phyloP scores from a whole-genome alignment of 2,113 vertebrate genomes.

The Gavialis gangeticus region DNA sequence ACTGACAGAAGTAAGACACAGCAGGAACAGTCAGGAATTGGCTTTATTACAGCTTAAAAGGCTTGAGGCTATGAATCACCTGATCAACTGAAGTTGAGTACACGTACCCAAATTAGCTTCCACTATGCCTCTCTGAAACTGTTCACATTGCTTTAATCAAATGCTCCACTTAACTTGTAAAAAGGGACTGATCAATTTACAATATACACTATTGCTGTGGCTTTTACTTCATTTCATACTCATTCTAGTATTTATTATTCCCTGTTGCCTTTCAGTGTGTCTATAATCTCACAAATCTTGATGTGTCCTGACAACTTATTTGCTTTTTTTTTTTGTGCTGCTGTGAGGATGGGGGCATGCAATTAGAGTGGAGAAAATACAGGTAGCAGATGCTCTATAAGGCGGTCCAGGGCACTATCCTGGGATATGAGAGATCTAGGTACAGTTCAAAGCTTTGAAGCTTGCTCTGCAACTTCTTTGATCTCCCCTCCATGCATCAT shows the following conservation, averaged over 20 bases:
- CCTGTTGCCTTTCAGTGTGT: not conserved
- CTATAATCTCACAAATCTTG: not conserved
- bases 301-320: not conserved
- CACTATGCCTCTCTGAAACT: not conserved
- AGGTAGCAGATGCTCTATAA: fast-evolving
- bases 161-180: not conserved
- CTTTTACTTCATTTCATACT: not conserved
- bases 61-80: conserved; percentile 61
- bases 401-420: not conserved
- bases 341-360: not conserved
- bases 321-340: not conserved
- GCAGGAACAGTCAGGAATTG: conserved; percentile 32
- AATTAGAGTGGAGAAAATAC: not conserved
- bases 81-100: conserved; percentile 24
- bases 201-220: not conserved
- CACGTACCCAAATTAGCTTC: conserved; percentile 26
- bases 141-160: not conserved
- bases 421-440: not conserved
- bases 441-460: not conserved
- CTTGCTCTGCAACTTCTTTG: no score
- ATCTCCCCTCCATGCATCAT: not conserved
- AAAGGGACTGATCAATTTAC: not conserved
- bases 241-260: not conserved
- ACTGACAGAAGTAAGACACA: conserved; percentile 61
- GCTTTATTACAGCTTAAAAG: conserved; percentile 29